These are phyloP conservation scores for Micromesistius poutassou DNA, from an alignment of 2,797 vertebrate genomes.

Conservation along the genomic window DNA sequence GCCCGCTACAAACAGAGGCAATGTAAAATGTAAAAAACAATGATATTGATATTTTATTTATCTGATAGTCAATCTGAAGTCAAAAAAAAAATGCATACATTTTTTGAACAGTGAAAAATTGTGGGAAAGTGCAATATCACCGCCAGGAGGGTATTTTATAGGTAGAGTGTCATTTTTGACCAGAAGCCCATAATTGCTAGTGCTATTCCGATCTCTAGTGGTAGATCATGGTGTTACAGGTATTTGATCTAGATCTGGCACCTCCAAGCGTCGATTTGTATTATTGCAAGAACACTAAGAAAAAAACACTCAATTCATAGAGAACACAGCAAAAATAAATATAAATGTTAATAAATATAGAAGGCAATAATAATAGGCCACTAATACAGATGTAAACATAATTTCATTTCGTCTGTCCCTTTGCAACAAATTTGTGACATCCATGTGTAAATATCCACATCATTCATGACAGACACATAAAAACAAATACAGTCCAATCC, in stretches of 20 bases:
- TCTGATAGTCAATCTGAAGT: background rate
- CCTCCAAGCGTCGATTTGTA: background rate
- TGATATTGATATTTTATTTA: background rate
- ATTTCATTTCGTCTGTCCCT: background rate
- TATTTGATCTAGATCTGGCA: background rate
- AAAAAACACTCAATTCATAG: background rate
- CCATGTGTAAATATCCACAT: background rate
- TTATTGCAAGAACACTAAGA: background rate
- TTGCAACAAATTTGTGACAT: background rate
- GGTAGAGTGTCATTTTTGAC: background rate
- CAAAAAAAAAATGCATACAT: background rate
- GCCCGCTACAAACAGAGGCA: background rate
- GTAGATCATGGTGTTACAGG: constrained; percentile 27
- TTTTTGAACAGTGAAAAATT: background rate
- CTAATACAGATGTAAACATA: background rate
- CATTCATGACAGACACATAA: background rate
- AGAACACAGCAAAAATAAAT: background rate
- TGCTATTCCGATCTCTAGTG: constrained; percentile 60
- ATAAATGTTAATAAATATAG: background rate
- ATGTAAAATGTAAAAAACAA: background rate
- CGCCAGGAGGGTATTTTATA: background rate
- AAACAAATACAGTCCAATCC: background rate
- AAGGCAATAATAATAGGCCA: background rate
- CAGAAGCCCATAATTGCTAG: constrained; percentile 5
- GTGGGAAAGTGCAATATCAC: background rate